Conservation (phyloP, 2,113 vertebrate species). For the Macaca mulatta region DNA sequence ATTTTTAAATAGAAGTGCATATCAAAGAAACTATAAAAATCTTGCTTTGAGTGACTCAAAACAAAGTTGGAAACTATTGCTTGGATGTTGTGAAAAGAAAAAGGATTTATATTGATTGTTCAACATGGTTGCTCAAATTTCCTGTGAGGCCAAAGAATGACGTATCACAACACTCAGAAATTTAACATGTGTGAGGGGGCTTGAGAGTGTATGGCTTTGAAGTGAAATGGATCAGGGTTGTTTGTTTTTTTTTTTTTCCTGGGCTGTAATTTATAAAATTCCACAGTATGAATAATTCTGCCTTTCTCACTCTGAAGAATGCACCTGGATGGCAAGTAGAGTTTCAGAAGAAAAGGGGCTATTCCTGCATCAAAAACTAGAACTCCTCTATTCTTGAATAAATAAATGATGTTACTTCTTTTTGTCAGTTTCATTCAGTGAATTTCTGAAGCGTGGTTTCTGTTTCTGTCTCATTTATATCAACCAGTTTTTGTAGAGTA, state of each 20-base stretch:
- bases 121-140: conserved; percentile 4
- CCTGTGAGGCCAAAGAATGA: conserved; percentile 12
- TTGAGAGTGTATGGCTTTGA: background rate
- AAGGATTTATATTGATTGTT: conserved; percentile 43
- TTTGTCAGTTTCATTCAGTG: background rate
- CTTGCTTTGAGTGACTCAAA: conserved; percentile 36
- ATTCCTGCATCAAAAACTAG: background rate
- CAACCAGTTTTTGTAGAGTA: background rate
- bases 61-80: conserved; percentile 34
- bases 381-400: background rate
- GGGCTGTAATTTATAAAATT: conserved; percentile 5
- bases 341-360: background rate
- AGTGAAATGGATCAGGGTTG: background rate
- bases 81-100: background rate
- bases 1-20: background rate
- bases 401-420: background rate
- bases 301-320: background rate
- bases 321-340: background rate
- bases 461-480: conserved; percentile 38
- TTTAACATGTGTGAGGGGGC: background rate
- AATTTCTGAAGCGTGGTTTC: background rate
- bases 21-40: conserved; percentile 23
- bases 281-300: background rate
- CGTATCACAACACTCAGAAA: background rate
- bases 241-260: background rate